These are phyloP conservation scores for Lophochroa leadbeateri DNA, from an alignment of 2,113 vertebrate genomes.

Conservation along the genomic window DNA sequence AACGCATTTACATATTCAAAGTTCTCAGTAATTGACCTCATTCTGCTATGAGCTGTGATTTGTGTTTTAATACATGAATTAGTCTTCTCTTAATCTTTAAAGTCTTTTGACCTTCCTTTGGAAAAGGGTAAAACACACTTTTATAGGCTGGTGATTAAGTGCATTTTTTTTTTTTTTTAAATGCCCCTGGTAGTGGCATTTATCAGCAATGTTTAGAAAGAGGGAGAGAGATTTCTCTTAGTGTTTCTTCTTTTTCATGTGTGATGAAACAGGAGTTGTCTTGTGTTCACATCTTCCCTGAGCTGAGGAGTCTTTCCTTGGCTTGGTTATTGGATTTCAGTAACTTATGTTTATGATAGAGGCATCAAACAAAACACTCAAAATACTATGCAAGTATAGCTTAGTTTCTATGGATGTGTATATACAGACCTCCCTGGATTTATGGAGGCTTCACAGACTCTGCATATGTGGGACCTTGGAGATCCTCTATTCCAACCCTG, in stretches of 20 bases:
- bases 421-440: not conserved
- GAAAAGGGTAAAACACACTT: not conserved
- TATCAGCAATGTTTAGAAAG: not conserved
- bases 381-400: not conserved
- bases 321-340: not conserved
- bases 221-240: not conserved
- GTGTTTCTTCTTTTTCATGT: not conserved
- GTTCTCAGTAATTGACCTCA: not conserved
- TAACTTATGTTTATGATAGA: not conserved
- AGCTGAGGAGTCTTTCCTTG: not conserved
- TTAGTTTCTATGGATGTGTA: not conserved
- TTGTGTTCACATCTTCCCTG: not conserved
- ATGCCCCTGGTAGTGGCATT: fast-evolving
- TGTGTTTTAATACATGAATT: not conserved
- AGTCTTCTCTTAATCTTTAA: not conserved
- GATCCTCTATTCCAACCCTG: not conserved
- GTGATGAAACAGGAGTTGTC: not conserved
- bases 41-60: not conserved
- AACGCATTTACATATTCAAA: not conserved
- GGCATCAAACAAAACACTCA: not conserved
- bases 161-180: no score
- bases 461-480: not conserved
- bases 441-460: not conserved
- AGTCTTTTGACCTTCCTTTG: not conserved
- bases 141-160: not conserved